Evolutionary conservation across 2,888 invertebrate genomes (phyloP).

Genomic region (Cephus pulcher): DNA sequence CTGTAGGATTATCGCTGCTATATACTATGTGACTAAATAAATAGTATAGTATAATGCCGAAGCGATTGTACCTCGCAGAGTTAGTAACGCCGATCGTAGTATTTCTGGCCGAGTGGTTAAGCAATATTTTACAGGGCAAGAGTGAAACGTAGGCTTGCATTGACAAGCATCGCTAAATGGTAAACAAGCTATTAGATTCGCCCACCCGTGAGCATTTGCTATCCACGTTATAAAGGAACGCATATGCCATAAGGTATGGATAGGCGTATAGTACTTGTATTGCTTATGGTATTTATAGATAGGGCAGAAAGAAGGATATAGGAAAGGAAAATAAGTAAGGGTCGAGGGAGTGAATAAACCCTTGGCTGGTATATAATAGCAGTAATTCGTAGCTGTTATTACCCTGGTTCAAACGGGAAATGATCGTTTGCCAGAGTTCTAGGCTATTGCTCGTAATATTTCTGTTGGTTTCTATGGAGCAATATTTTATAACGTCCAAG

Average conservation of each 20-base stretch:
- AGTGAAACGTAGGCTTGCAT: slow-evolving; percentile 30
- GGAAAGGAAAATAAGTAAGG: background rate
- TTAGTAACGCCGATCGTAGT: background rate
- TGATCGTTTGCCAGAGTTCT: background rate
- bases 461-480: background rate
- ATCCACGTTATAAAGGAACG: background rate
- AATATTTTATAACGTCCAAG: slow-evolving; percentile 15
- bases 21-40: background rate
- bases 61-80: background rate
- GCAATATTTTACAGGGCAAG: slow-evolving; percentile 2
- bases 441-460: background rate
- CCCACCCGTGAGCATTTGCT: slow-evolving; percentile 24
- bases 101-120: background rate
- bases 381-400: background rate
- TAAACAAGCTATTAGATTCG: slow-evolving; percentile 33
- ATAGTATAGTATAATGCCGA: background rate
- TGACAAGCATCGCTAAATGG: slow-evolving; percentile 32
- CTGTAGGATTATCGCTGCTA: background rate
- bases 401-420: background rate
- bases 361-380: background rate
- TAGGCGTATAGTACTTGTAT: background rate
- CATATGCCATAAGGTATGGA: background rate
- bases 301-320: background rate
- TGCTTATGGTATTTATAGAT: background rate
- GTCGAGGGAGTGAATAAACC: background rate